Conservation (phyloP, 2,797 vertebrate genomes). For the Graptemys geographica region DNA sequence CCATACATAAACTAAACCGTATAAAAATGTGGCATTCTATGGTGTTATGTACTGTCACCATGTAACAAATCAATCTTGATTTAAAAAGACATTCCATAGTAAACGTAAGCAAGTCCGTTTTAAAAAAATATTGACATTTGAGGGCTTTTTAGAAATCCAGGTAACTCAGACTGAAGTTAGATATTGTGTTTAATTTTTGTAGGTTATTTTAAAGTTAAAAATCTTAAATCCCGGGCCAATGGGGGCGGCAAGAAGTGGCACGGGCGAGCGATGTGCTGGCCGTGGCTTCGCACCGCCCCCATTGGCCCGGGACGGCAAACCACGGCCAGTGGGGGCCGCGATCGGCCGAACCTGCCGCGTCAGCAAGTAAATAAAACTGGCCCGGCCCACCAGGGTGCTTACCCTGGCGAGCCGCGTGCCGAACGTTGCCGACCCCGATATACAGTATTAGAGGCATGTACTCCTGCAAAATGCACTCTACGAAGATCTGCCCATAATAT, state of each 20-base stretch:
- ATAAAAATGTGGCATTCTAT: not conserved
- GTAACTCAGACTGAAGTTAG: not conserved
- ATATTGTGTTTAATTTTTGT: not conserved
- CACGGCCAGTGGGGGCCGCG: no score
- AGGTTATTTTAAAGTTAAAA: not conserved
- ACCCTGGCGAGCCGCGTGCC: no score
- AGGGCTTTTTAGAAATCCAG: not conserved
- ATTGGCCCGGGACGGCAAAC: no score
- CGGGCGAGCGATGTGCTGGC: no score
- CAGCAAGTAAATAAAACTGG: no score
- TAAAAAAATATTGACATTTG: not conserved
- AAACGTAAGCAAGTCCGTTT: not conserved
- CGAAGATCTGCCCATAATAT: not conserved
- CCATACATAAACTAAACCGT: not conserved
- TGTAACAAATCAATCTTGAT: rapidly evolving
- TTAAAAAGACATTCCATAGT: not conserved
- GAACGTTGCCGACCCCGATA: no score
- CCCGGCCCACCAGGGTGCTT: no score
- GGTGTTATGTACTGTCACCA: rapidly evolving
- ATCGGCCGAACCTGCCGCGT: no score
- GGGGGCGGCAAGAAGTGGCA: no score
- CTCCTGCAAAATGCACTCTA: not conserved
- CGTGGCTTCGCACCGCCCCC: no score
- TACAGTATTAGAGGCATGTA: not conserved
- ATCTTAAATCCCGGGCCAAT: not conserved